Percentiles rank a stretch among this genome's conserved stretches.
Evolutionary conservation across 2,113 vertebrate genomes (phyloP).

Genomic region (Ceyx margarethae): DNA sequence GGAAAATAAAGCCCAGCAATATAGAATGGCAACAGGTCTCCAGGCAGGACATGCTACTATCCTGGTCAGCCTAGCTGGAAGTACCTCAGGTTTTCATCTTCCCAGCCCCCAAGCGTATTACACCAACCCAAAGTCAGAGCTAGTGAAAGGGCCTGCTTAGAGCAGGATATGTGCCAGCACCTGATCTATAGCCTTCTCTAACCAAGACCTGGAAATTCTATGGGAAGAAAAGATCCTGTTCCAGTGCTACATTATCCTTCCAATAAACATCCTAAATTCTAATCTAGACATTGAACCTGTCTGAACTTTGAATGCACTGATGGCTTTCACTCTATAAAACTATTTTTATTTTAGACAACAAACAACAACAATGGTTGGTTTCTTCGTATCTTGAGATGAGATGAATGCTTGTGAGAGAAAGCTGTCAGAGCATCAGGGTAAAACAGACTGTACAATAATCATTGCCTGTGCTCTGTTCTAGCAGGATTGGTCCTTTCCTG

Average conservation of each 20-base stretch:
- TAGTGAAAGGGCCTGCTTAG: not conserved
- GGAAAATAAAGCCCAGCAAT: not conserved
- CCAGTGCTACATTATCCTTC: not conserved
- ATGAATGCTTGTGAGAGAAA: not conserved
- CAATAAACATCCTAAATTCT: not conserved
- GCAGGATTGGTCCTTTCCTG: not conserved
- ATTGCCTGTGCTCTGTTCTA: not conserved
- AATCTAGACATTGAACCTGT: not conserved
- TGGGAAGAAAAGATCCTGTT: not conserved
- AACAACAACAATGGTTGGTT: not conserved
- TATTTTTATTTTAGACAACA: not conserved
- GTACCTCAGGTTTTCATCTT: not conserved
- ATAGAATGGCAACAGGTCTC: not conserved
- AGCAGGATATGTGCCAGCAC: not conserved
- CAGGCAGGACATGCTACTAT: not conserved
- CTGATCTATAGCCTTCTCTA: not conserved
- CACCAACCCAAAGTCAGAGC: not conserved
- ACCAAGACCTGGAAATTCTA: not conserved
- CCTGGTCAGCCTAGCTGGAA: not conserved
- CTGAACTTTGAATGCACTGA: not conserved
- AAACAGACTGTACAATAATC: not conserved
- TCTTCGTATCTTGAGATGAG: not conserved
- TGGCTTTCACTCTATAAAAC: not conserved
- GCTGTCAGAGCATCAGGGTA: not conserved
- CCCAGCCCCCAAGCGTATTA: not conserved